phyloP scores from a whole-genome alignment of 2,113 vertebrate species.

The Entelurus aequoreus region DNA sequence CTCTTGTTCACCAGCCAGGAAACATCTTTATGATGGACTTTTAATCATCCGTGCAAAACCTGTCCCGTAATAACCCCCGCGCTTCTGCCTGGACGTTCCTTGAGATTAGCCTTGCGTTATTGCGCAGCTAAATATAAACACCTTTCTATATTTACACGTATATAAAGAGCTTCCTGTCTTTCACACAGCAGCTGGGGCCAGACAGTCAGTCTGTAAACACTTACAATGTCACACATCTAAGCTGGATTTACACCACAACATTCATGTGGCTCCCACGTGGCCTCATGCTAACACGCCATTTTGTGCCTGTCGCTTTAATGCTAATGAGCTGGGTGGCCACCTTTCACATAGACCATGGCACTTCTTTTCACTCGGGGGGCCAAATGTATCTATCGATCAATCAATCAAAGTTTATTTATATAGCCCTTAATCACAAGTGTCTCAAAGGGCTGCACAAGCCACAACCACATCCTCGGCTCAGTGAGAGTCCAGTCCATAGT shows the following conservation, averaged over 20 bases:
- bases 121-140: constrained; percentile 36
- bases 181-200: constrained; percentile 29
- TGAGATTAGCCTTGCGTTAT: constrained; percentile 31
- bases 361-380: no score
- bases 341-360: no score
- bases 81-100: constrained; percentile 7
- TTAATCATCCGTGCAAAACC: constrained; percentile 14
- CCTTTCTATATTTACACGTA: neutral
- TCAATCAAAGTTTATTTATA: no score
- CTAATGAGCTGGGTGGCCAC: no score
- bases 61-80: neutral
- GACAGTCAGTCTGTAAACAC: constrained; percentile 10
- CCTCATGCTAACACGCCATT: no score
- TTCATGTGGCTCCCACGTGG: no score
- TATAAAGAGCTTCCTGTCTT: constrained; percentile 59
- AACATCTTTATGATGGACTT: constrained; percentile 35
- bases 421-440: no score
- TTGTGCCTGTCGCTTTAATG: no score
- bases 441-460: no score
- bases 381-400: no score
- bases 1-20: constrained; percentile 42
- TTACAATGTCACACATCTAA: constrained; percentile 26
- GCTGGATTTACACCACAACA: neutral
- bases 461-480: no score
- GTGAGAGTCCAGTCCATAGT: no score